phyloP scores from a whole-genome alignment of 2,888 invertebrate species.

The Amphimallon solstitiale region DNA sequence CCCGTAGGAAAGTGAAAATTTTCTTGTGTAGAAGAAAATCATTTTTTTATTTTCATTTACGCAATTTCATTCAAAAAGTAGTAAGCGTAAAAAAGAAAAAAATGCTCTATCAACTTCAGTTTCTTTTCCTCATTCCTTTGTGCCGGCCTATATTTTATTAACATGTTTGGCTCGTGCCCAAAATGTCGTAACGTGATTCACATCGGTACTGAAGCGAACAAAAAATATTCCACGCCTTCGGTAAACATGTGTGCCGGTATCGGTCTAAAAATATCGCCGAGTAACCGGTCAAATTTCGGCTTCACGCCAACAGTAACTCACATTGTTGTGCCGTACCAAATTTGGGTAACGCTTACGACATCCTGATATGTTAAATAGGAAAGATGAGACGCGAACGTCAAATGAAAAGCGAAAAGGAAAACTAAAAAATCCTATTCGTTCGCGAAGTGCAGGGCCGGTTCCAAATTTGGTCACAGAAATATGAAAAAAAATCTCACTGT shows the following conservation, averaged over 20 bases:
- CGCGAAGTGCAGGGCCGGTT: neutral
- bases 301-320: slow-evolving; percentile 46
- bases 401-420: neutral
- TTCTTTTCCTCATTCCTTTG: slow-evolving; percentile 12
- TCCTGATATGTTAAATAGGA: slow-evolving; percentile 2
- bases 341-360: slow-evolving; percentile 47
- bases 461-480: slow-evolving; percentile 13
- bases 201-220: slow-evolving; percentile 61
- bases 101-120: neutral
- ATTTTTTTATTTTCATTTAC: neutral
- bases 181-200: slow-evolving; percentile 61
- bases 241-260: too few relatives aligned
- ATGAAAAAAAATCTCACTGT: slow-evolving; percentile 22
- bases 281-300: slow-evolving; percentile 47
- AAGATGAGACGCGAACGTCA: neutral
- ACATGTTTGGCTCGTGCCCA: slow-evolving; percentile 60
- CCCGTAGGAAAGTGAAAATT: too few relatives aligned
- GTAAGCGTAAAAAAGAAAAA: neutral
- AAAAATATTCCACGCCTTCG: too few relatives aligned
- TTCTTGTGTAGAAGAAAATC: too few relatives aligned
- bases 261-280: slow-evolving; percentile 47
- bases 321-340: slow-evolving; percentile 39
- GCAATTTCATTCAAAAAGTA: neutral
- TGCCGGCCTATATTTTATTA: slow-evolving; percentile 47
- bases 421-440: neutral